Percentiles rank a stretch among this genome's conserved stretches.
Evolutionary conservation across 1,140 invertebrate species (phyloP).

Genomic region (Prorops nasuta): DNA sequence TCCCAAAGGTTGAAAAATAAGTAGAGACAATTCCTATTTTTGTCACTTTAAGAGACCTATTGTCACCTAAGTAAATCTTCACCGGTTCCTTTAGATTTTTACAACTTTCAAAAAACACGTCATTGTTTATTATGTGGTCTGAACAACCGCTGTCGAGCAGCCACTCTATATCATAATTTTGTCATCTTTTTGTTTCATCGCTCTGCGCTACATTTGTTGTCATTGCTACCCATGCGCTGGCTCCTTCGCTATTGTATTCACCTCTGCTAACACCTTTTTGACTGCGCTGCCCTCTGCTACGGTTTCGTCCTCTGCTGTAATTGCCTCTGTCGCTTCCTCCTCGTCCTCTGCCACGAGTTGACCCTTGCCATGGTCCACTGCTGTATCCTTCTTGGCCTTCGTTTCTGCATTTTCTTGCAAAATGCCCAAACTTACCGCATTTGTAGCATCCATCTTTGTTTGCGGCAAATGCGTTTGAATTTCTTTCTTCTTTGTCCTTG

Average conservation of each 20-base stretch:
- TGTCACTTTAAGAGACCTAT: constrained; percentile 9
- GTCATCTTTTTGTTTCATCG: neutral
- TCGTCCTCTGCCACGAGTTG: neutral
- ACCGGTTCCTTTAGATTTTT: constrained; percentile 8
- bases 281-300: neutral
- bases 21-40: constrained; percentile 12
- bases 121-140: constrained; percentile 19
- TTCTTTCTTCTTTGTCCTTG: constrained; percentile 28
- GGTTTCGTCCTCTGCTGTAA: neutral
- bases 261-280: neutral
- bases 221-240: neutral
- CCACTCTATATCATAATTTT: constrained; percentile 13
- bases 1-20: constrained; percentile 9
- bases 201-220: neutral
- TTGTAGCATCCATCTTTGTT: constrained; percentile 12
- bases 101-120: constrained; percentile 5
- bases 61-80: constrained; percentile 17
- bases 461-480: constrained; percentile 5
- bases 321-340: neutral
- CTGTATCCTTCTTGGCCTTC: neutral
- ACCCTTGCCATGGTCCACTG: neutral
- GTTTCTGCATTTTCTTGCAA: neutral
- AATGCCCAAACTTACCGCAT: constrained; percentile 12
- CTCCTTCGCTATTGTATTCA: neutral
- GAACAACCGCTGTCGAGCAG: constrained; percentile 15